Percentiles rank a stretch among this genome's conserved stretches.
Evolutionary conservation across 2,888 invertebrate genomes (phyloP).

Genomic region (Erynnis tages): DNA sequence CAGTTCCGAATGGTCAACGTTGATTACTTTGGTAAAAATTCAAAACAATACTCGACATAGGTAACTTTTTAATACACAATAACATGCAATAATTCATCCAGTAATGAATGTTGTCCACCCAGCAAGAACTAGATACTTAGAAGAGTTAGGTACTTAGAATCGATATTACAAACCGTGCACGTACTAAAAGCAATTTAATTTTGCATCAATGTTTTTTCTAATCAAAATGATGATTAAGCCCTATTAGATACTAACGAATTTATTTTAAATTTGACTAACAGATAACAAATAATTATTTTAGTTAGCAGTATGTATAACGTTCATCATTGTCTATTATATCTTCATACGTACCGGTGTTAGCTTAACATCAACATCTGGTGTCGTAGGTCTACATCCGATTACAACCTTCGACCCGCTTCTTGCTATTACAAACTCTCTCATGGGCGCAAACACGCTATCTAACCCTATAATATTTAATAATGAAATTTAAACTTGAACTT

Average conservation of each 20-base stretch:
- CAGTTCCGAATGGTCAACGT: slow-evolving; percentile 44
- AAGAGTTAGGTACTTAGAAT: slow-evolving; percentile 3
- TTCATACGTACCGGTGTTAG: slow-evolving; percentile 66
- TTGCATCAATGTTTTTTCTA: slow-evolving; percentile 8
- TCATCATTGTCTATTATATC: slow-evolving; percentile 5
- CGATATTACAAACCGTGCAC: slow-evolving; percentile 47
- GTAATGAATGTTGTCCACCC: slow-evolving; percentile 27
- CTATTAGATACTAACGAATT: background rate
- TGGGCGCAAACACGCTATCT: slow-evolving; percentile 63
- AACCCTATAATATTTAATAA: slow-evolving; percentile 61
- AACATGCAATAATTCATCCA: no score
- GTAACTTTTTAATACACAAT: no score
- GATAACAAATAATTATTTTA: slow-evolving; percentile 5
- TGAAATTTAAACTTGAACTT: slow-evolving; percentile 38
- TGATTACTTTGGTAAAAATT: slow-evolving; percentile 28
- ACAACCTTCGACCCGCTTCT: slow-evolving; percentile 52
- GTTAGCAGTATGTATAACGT: background rate
- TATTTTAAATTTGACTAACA: slow-evolving; percentile 5
- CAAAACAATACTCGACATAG: no score
- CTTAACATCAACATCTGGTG: slow-evolving; percentile 64
- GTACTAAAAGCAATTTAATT: slow-evolving; percentile 45
- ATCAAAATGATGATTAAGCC: background rate
- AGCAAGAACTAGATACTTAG: slow-evolving; percentile 24
- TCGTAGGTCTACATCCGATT: slow-evolving; percentile 73
- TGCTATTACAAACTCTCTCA: slow-evolving; percentile 58